These are phyloP conservation scores for Tipula lateralis DNA, from an alignment of 2,888 invertebrate genomes.

Conservation along the genomic window DNA sequence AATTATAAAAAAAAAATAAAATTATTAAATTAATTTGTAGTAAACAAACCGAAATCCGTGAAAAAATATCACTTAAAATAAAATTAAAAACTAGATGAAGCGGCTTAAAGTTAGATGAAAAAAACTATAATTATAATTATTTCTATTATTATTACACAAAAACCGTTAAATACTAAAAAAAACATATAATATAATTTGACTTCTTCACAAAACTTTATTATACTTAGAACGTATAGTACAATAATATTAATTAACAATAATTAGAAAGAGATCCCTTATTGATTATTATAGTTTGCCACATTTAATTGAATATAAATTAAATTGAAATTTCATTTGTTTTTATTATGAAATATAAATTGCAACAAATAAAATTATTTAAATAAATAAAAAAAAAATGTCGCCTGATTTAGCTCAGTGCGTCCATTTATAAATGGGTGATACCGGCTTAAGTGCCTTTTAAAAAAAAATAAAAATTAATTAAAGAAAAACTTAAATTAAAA, in stretches of 20 bases:
- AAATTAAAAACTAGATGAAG: not conserved
- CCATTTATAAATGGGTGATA: constrained; percentile 24
- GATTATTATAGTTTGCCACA: not conserved
- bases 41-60: not conserved
- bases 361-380: not conserved
- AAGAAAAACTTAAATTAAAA: not conserved
- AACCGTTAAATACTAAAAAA: not conserved
- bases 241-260: not conserved
- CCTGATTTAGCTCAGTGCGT: constrained; percentile 6
- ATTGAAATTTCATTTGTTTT: constrained; percentile 24
- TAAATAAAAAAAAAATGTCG: not conserved
- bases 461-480: not conserved
- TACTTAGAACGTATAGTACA: too few relatives aligned
- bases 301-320: constrained; percentile 19
- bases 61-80: constrained; percentile 11
- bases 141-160: not conserved
- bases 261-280: not conserved
- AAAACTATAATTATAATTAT: not conserved
- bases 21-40: constrained; percentile 25
- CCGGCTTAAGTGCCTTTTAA: constrained; percentile 19
- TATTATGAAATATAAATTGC: not conserved
- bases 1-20: not conserved
- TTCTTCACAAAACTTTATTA: not conserved
- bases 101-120: not conserved
- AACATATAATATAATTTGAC: not conserved